These are phyloP conservation scores for Andrena dorsata DNA, from an alignment of 2,888 invertebrate genomes.

Conservation along the genomic window DNA sequence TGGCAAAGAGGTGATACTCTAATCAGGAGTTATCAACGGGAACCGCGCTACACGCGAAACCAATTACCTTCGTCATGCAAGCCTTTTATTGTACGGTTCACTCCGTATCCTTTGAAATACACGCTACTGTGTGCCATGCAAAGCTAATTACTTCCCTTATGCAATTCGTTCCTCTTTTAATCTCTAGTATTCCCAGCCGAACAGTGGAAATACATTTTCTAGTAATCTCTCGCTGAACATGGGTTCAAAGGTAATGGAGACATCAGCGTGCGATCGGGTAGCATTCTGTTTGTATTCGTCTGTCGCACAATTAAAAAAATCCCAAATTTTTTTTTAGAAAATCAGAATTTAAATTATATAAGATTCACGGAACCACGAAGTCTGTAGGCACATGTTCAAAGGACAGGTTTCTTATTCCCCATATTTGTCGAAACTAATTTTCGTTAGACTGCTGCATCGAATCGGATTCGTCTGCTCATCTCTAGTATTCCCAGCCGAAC, in stretches of 20 bases:
- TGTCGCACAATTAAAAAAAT: no score
- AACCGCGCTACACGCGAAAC: conserved; percentile 19
- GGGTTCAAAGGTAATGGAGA: no score
- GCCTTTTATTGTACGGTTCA: conserved; percentile 3
- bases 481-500: neutral
- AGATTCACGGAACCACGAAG: no score
- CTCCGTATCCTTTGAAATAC: conserved; percentile 21
- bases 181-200: neutral
- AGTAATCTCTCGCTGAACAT: conserved; percentile 1
- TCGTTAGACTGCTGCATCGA: no score
- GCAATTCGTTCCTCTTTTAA: conserved; percentile 15
- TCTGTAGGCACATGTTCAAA: no score
- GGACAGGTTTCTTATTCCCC: no score
- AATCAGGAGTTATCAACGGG: conserved; percentile 18
- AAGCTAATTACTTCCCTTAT: conserved; percentile 35
- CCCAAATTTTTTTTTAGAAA: no score
- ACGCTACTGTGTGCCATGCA: neutral
- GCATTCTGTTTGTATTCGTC: no score
- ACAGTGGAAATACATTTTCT: neutral
- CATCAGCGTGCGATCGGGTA: no score
- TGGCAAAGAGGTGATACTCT: neutral
- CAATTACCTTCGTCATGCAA: conserved; percentile 43
- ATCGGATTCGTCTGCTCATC: no score
- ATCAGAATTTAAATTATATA: no score
- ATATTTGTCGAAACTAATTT: no score